Percentiles rank a stretch among this genome's conserved stretches.
These are phyloP conservation scores for Silurus lanzhouensis DNA, from an alignment of 2,797 vertebrate species.

Conservation along the genomic window DNA sequence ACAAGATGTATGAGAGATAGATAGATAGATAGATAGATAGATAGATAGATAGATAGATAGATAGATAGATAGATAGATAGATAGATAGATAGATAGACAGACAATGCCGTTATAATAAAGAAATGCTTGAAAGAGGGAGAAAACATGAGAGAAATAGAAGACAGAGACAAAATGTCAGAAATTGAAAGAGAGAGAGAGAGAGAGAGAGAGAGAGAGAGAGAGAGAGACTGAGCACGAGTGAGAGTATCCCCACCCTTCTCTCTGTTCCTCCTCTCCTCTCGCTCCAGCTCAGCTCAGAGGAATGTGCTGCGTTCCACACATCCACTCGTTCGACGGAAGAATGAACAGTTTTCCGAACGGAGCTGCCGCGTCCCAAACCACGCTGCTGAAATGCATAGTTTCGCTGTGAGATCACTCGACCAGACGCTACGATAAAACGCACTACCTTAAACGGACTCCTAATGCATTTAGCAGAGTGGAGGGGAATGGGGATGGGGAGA, in stretches of 20 bases:
- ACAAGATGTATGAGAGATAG: background rate
- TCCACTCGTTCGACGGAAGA: constrained; percentile 75
- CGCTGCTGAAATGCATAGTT: constrained; percentile 80
- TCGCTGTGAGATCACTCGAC: constrained; percentile 72
- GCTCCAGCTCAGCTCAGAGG: constrained; percentile 87
- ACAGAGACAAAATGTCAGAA: background rate
- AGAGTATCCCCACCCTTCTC: constrained; percentile 64
- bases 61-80: constrained; percentile 12
- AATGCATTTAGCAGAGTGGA: constrained; percentile 51
- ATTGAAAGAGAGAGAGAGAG: background rate
- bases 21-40: background rate
- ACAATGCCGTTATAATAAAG: background rate
- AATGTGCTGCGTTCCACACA: constrained; percentile 89
- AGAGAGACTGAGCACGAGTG: constrained; percentile 52
- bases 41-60: background rate
- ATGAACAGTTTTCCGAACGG: constrained; percentile 85
- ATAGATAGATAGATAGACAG: background rate
- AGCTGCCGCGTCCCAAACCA: constrained; percentile 76
- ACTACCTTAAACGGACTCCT: constrained; percentile 64
- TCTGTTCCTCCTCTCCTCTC: constrained; percentile 64
- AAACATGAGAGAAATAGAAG: background rate
- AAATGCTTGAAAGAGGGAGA: background rate
- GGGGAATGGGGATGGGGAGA: background rate
- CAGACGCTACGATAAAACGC: constrained; percentile 55
- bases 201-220: constrained; percentile 44